Evolutionary conservation across 2,113 vertebrate genomes (phyloP).

Genomic region (Ammospiza caudacuta): DNA sequence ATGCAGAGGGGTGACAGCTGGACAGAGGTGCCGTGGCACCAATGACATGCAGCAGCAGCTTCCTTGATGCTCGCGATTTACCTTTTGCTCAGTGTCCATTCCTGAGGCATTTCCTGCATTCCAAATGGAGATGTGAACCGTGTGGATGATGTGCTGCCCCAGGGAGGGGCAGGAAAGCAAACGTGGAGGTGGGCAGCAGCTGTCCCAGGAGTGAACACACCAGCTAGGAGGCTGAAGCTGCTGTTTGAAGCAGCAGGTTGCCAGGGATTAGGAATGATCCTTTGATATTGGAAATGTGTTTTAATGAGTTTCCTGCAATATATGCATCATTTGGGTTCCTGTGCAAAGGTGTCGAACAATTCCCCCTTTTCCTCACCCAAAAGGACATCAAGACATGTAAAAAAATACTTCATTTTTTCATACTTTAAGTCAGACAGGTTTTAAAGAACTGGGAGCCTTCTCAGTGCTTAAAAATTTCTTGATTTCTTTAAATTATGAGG

Average conservation of each 20-base stretch:
- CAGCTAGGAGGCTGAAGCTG: neutral
- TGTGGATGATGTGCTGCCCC: neutral
- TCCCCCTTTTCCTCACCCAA: neutral
- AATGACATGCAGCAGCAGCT: rapidly evolving
- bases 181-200: neutral
- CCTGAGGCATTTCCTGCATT: neutral
- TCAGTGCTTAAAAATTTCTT: neutral
- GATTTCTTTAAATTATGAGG: neutral
- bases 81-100: neutral
- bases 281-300: constrained; percentile 2
- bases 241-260: neutral
- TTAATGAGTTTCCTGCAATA: constrained; percentile 1
- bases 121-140: neutral
- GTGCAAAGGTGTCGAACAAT: neutral
- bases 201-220: neutral
- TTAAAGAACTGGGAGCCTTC: neutral
- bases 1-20: neutral
- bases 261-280: neutral
- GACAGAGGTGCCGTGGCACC: neutral
- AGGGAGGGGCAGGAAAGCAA: neutral
- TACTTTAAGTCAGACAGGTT: neutral
- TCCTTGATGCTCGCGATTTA: rapidly evolving
- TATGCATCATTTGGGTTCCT: neutral
- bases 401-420: neutral
- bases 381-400: neutral